These are phyloP conservation scores for Zosterops lateralis DNA, from an alignment of 2,113 vertebrate genomes.

Conservation along the genomic window DNA sequence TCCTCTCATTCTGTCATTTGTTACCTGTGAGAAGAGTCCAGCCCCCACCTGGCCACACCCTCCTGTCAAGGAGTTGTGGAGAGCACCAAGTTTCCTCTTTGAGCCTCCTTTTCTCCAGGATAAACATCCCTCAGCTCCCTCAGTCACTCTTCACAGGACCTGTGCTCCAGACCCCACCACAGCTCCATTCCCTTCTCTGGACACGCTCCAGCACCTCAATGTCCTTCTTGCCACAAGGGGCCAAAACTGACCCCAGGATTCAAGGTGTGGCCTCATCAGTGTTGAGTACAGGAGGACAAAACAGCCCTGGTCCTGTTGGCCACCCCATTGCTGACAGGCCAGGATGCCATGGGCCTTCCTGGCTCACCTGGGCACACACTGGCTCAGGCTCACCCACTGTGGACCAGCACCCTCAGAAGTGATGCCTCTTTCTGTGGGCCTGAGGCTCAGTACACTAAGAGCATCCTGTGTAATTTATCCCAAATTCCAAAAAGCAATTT, in stretches of 20 bases:
- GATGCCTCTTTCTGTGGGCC: background rate
- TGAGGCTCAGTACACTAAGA: fast-evolving
- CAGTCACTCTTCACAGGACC: background rate
- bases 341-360: background rate
- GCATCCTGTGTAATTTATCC: background rate
- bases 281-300: background rate
- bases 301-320: background rate
- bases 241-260: background rate
- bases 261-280: fast-evolving
- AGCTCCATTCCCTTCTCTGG: background rate
- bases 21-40: background rate
- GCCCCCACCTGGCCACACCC: background rate
- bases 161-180: background rate
- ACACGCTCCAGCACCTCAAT: fast-evolving
- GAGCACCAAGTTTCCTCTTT: fast-evolving
- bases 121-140: background rate
- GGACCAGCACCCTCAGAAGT: background rate
- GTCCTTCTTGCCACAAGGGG: background rate
- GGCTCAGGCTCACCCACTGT: background rate
- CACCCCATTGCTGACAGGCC: background rate
- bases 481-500: background rate
- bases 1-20: background rate
- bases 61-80: background rate
- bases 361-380: background rate
- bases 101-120: background rate